phyloP scores from a whole-genome alignment of 2,888 invertebrate genomes.

The Platycheirus rosarum region DNA sequence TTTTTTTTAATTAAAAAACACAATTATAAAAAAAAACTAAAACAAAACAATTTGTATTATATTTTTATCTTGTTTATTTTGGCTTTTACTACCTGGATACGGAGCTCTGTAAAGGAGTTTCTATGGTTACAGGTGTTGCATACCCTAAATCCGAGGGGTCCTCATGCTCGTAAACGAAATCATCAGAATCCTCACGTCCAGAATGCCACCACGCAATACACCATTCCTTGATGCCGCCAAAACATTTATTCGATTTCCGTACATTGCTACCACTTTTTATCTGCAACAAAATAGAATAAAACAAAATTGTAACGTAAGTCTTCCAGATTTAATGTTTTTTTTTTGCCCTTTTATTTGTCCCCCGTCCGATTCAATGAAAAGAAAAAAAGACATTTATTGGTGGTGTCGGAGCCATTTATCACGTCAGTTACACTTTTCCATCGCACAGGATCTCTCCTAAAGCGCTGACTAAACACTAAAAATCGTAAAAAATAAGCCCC shows the following conservation, averaged over 20 bases:
- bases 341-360: neutral
- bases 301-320: neutral
- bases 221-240: conserved; percentile 87
- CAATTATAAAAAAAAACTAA: conserved; percentile 3
- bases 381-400: conserved; percentile 44
- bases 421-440: conserved; percentile 32
- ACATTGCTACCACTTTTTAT: conserved; percentile 81
- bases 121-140: conserved; percentile 91
- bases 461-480: conserved; percentile 31
- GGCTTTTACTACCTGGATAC: conserved; percentile 87
- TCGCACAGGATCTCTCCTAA: neutral
- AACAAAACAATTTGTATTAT: conserved; percentile 38
- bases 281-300: conserved; percentile 74
- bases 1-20: conserved; percentile 31
- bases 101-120: conserved; percentile 93
- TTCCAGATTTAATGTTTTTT: neutral
- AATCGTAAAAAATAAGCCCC: neutral
- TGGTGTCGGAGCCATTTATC: conserved; percentile 39
- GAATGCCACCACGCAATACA: conserved; percentile 96
- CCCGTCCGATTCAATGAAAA: neutral
- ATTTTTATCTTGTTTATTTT: conserved; percentile 67
- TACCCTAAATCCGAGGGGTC: conserved; percentile 90
- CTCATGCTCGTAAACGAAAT: conserved; percentile 88
- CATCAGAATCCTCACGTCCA: conserved; percentile 91
- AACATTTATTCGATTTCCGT: conserved; percentile 80